These are phyloP conservation scores for Eciton burchellii DNA, from an alignment of 1,140 invertebrate genomes.

Conservation along the genomic window DNA sequence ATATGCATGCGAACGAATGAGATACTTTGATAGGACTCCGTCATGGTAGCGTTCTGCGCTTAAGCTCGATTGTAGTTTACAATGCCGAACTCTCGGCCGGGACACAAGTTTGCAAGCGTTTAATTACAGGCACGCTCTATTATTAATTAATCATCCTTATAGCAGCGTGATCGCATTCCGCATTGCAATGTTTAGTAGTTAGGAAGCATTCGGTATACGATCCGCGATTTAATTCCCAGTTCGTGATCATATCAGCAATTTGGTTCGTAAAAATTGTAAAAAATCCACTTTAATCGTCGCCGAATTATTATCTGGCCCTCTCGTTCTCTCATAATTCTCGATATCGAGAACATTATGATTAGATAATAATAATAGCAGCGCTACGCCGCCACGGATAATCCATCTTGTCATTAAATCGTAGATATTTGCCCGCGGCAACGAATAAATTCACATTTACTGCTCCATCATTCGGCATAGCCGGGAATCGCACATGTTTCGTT, in stretches of 20 bases:
- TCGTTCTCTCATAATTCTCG: background rate
- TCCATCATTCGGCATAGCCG: too few species aligned
- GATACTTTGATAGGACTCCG: slow-evolving; percentile 3
- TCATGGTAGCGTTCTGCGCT: slow-evolving; percentile 24
- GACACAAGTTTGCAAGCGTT: slow-evolving; percentile 40
- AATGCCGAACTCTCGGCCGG: slow-evolving; percentile 1
- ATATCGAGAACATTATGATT: slow-evolving; percentile 33
- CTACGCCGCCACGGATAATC: slow-evolving; percentile 7
- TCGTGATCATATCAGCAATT: background rate
- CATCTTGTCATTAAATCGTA: slow-evolving; percentile 16
- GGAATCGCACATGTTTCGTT: slow-evolving; percentile 1
- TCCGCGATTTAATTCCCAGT: background rate
- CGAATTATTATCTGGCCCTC: slow-evolving; percentile 23
- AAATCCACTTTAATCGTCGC: slow-evolving; percentile 10
- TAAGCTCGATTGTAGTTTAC: slow-evolving; percentile 56
- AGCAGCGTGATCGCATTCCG: slow-evolving; percentile 20
- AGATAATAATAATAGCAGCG: slow-evolving; percentile 25
- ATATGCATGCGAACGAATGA: slow-evolving; percentile 30
- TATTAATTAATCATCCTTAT: slow-evolving; percentile 52
- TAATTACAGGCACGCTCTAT: slow-evolving; percentile 42
- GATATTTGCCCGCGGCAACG: slow-evolving; percentile 16
- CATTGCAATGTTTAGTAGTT: slow-evolving; percentile 43
- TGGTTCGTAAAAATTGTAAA: slow-evolving; percentile 5
- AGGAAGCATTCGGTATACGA: slow-evolving; percentile 6
- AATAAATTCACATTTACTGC: slow-evolving; percentile 53